These are phyloP conservation scores for Petrosia ficiformis DNA, from an alignment of 37 sponge, comb jelly and placozoan species.

Conservation along the genomic window DNA sequence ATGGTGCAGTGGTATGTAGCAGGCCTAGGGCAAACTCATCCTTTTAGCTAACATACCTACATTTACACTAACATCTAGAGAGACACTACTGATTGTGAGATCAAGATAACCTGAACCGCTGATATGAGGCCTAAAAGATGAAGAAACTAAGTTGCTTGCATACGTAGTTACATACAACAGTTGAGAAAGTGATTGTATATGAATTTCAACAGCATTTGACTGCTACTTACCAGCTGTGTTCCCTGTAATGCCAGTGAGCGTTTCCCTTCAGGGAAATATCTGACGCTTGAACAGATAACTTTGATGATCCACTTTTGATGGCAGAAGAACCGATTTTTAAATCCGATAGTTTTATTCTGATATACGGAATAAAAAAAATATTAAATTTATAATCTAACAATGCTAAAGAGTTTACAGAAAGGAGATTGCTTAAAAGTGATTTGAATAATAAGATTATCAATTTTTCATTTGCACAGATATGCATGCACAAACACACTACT, in stretches of 20 bases:
- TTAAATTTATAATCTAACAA: not conserved
- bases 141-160: not conserved
- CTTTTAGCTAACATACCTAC: constrained; percentile 32
- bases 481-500: too few relatives aligned
- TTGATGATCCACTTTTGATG: constrained; percentile 37
- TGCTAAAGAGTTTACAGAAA: too few relatives aligned
- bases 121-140: constrained; percentile 54
- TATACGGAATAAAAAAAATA: not conserved
- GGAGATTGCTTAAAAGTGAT: too few relatives aligned
- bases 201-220: too few relatives aligned
- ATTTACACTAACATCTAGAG: constrained; percentile 35
- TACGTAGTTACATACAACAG: too few relatives aligned
- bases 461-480: too few relatives aligned
- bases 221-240: constrained; percentile 61
- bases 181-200: not conserved
- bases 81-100: constrained; percentile 45
- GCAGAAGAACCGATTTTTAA: constrained; percentile 70
- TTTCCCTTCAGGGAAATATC: constrained; percentile 36
- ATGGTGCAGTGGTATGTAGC: too few relatives aligned
- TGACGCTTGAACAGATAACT: constrained; percentile 55
- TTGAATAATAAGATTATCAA: too few relatives aligned
- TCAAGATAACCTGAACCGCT: constrained; percentile 64
- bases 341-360: constrained; percentile 53
- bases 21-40: too few relatives aligned
- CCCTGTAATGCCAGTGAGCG: constrained; percentile 86